phyloP scores from a whole-genome alignment of 2,888 invertebrate species.

The Drosophila niveifrons region DNA sequence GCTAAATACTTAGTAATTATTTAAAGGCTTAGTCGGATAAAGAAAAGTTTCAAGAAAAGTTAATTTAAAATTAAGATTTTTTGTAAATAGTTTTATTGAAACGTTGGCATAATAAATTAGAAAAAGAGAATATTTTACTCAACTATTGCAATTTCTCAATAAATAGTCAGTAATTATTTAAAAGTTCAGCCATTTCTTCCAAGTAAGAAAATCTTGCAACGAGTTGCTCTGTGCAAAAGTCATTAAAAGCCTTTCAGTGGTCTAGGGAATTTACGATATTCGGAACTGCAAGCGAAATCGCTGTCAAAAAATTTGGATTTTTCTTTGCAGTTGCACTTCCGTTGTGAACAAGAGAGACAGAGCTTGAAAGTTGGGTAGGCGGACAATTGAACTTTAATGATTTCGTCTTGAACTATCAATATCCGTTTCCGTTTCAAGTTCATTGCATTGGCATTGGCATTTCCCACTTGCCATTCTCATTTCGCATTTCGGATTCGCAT shows the following conservation, averaged over 20 bases:
- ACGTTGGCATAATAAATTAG: too few species aligned
- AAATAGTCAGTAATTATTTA: not conserved
- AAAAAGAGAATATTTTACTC: too few species aligned
- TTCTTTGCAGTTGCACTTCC: slow-evolving; percentile 27
- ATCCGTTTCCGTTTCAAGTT: slow-evolving; percentile 83
- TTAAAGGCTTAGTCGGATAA: too few species aligned
- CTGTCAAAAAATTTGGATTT: slow-evolving; percentile 28
- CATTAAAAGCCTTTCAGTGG: slow-evolving; percentile 25
- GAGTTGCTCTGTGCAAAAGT: slow-evolving; percentile 6
- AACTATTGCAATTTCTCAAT: not conserved
- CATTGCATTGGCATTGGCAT: slow-evolving; percentile 62
- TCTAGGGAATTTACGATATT: slow-evolving; percentile 47
- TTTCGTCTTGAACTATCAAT: slow-evolving; percentile 83
- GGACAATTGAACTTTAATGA: slow-evolving; percentile 79
- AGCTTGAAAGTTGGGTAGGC: slow-evolving; percentile 21
- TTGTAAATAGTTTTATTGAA: too few species aligned
- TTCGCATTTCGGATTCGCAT: slow-evolving; percentile 27
- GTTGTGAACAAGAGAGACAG: slow-evolving; percentile 3
- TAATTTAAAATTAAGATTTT: too few species aligned
- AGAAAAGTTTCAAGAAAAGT: too few species aligned
- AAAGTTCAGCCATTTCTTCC: not conserved
- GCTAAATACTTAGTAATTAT: too few species aligned
- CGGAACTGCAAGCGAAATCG: slow-evolving; percentile 43
- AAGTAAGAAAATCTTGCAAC: not conserved
- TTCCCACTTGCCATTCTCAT: slow-evolving; percentile 34